Evolutionary conservation across 2,888 invertebrate species (phyloP), one percentile per base, ranked within the genome.

Genomic region (Ceriagrion tenellum): DNA sequence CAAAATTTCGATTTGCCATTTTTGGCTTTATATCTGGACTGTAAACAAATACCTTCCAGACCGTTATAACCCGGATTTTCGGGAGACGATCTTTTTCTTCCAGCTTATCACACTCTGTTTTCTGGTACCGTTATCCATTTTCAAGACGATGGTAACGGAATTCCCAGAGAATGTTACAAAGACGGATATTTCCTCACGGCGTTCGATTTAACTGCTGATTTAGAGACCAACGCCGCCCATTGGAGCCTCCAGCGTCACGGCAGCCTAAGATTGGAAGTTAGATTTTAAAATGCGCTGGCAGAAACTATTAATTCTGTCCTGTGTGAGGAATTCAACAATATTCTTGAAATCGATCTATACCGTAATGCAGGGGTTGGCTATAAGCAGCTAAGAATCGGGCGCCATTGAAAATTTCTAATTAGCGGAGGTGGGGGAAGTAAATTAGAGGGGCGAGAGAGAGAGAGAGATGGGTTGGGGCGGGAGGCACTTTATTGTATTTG

Each of bases 321-420:
- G 12, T 96, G 96, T 95, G 96, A 96, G 0, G 96, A 96, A 95
- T 96, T 96, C 90, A 96, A 96, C 88, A 96, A 96, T 95, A 90
- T 96, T 20, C 95, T 96, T n/a, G n/a, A n/a, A n/a, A n/a, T n/a
- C n/a, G n/a, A n/a, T n/a, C n/a, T n/a, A n/a, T n/a, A n/a, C n/a
- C n/a, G n/a, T n/a, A n/a, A n/a, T n/a, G n/a, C n/a, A n/a, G n/a
- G n/a, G n/a, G n/a, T n/a, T n/a, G n/a, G n/a, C n/a, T n/a, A n/a
- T n/a, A n/a, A n/a, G n/a, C n/a, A n/a, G n/a, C n/a, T n/a, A n/a
- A n/a, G n/a, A n/a, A n/a, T n/a, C n/a, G n/a, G n/a, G n/a, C n/a
- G n/a, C n/a, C n/a, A n/a, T n/a, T n/a, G n/a, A n/a, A n/a, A n/a
- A n/a, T n/a, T n/a, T n/a, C n/a, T n/a, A n/a, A n/a, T n/a, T n/a